phyloP scores from a whole-genome alignment of 2,797 vertebrate species.

The Pampus argenteus region DNA sequence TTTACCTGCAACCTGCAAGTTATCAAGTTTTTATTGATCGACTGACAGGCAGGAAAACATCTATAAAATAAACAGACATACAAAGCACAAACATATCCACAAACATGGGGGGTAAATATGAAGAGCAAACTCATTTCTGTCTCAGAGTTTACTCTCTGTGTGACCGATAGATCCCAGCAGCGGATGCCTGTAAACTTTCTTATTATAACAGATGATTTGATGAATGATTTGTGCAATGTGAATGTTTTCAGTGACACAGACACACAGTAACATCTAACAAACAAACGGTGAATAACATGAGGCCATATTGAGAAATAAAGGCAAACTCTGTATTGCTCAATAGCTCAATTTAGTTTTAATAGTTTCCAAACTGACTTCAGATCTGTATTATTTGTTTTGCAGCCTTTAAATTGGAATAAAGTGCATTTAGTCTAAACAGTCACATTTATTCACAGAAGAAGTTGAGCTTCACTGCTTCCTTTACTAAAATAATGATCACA shows the following conservation, averaged over 20 bases:
- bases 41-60: too few species aligned
- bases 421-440: not conserved
- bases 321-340: slow-evolving; percentile 45
- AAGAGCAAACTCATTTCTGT: too few species aligned
- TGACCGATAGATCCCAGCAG: not conserved
- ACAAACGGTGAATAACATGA: not conserved
- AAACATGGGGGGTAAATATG: too few species aligned
- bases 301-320: slow-evolving; percentile 46
- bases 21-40: too few species aligned
- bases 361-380: slow-evolving; percentile 9
- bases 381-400: not conserved
- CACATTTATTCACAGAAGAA: not conserved
- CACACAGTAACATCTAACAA: not conserved
- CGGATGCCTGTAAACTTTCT: not conserved
- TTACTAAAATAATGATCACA: not conserved
- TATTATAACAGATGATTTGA: not conserved
- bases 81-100: too few species aligned
- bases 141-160: not conserved
- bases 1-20: too few species aligned
- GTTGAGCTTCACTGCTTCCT: not conserved
- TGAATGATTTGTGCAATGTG: not conserved
- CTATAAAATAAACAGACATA: too few species aligned
- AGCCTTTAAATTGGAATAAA: not conserved
- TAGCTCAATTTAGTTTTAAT: slow-evolving; percentile 2
- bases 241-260: not conserved